Evolutionary conservation across 2,888 invertebrate species (phyloP), one percentile per base, ranked within the genome.

Genomic region (Machimus atricapillus): DNA sequence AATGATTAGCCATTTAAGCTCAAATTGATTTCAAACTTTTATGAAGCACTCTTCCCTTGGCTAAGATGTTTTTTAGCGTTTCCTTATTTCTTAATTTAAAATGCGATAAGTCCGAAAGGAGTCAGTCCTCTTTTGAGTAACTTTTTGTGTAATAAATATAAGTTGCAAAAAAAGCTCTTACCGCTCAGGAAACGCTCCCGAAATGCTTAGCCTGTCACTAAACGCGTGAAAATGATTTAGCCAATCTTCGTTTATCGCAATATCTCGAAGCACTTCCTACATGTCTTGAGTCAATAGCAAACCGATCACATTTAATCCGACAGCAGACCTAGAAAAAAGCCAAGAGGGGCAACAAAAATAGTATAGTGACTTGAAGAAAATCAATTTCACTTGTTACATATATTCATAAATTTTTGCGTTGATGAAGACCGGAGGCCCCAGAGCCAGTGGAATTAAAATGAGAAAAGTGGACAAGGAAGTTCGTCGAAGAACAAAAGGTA

Each of bases 371-470:
- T 81, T 46, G 81, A 27, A 81, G 56, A 81, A 81, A 81, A 31
- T 81, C 81, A 81, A 81, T 81, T 81, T 81, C 81, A 81, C 81
- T 81, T 81, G 81, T 81, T 81, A 81, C 81, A 81, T 81, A 66
- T 66, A 81, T 81, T 56, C 81, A 52, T 52, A 27, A 52, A 81
- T 34, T 7, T 81, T n/a, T 78, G 16, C 43, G 8, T 12, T 14
- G 16, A 27, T 78, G 34, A 31, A 78, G 23, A 27, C n/a, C 34
- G 27, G 16, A 16, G 23, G 27, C 31, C 56, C 16, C 52, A 12
- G 56, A 27, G 6, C 14, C 52, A n/a, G 52, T 43, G 34, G 43
- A 43, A 81, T 46, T 56, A 81, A n/a, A 52, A 27, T 34, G 34
- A 81, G 81, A 81, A 81, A 56, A 52, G 81, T 81, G 81, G 56